A percentile compares a stretch with the other conserved stretches of the same genome.
These are phyloP conservation scores for Sorex maritimensis DNA, from an alignment of 2,797 vertebrate genomes.

Conservation along the genomic window DNA sequence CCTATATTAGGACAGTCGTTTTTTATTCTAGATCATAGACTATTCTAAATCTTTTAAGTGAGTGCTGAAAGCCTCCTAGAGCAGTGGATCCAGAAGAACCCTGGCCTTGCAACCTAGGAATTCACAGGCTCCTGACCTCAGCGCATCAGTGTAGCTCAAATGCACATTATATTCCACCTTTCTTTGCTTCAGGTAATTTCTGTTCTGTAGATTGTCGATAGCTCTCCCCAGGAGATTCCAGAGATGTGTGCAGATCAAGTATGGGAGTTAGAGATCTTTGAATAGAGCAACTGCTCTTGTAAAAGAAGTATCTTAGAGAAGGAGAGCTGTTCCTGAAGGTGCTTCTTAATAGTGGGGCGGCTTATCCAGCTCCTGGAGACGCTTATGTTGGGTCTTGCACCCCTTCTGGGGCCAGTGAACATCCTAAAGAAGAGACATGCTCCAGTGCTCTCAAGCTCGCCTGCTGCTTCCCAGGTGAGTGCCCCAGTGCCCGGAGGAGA, in stretches of 20 bases:
- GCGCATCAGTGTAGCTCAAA: not conserved
- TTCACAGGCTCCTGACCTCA: not conserved
- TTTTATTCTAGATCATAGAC: not conserved
- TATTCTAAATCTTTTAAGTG: not conserved
- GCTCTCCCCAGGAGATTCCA: constrained; percentile 1
- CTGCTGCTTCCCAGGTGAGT: constrained; percentile 1
- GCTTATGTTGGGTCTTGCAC: not conserved
- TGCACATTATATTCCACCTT: constrained; percentile 23
- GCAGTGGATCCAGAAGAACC: not conserved
- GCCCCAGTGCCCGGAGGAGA: not conserved
- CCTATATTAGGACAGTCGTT: not conserved
- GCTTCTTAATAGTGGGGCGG: not conserved
- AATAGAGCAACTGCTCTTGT: constrained; percentile 3
- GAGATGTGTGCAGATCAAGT: constrained; percentile 11
- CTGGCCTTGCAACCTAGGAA: constrained; percentile 4
- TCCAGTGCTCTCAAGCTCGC: constrained; percentile 38
- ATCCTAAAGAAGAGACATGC: constrained; percentile 25
- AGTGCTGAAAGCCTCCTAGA: not conserved
- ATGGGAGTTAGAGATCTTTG: not conserved
- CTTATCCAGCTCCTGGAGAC: constrained; percentile 10
- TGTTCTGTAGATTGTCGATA: not conserved
- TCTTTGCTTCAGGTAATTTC: constrained; percentile 57
- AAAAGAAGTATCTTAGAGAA: constrained; percentile 8
- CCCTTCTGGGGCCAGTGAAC: not conserved
- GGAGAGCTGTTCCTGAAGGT: constrained; percentile 8